These are phyloP conservation scores for Allophyes oxyacanthae DNA, from an alignment of 2,888 invertebrate genomes.

Conservation along the genomic window DNA sequence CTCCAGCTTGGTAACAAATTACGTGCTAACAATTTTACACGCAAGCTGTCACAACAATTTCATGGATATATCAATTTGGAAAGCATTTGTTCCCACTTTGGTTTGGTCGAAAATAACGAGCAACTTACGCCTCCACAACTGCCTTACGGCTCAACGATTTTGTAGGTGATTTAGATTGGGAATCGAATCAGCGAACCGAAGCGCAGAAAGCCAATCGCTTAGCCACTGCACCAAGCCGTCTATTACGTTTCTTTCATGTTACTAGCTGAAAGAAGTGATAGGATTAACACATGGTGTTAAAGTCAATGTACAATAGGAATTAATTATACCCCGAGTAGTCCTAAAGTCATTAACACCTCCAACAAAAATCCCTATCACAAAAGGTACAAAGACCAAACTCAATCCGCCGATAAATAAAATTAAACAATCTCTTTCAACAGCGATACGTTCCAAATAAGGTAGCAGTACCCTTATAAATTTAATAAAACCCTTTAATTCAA, in stretches of 20 bases:
- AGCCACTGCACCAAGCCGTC: too few relatives aligned
- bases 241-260: too few relatives aligned
- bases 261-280: too few relatives aligned
- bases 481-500: conserved; percentile 70
- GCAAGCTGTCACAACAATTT: conserved; percentile 47
- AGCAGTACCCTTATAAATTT: conserved; percentile 68
- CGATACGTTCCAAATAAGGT: conserved; percentile 57
- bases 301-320: conserved; percentile 1
- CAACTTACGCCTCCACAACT: conserved; percentile 10
- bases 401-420: conserved; percentile 43
- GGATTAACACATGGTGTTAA: not conserved
- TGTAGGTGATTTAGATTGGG: too few relatives aligned
- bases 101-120: conserved; percentile 9
- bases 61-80: conserved; percentile 32
- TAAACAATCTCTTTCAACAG: conserved; percentile 54
- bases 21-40: conserved; percentile 58
- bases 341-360: conserved; percentile 30
- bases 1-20: conserved; percentile 57
- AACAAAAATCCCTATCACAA: conserved; percentile 33
- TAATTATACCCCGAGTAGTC: not conserved
- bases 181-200: too few relatives aligned
- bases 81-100: conserved; percentile 24
- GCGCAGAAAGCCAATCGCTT: too few relatives aligned
- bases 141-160: too few relatives aligned
- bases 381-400: conserved; percentile 18